Base-by-base conservation (phyloP, 2,888 invertebrate species). In the Zootermopsis nevadensis region DNA sequence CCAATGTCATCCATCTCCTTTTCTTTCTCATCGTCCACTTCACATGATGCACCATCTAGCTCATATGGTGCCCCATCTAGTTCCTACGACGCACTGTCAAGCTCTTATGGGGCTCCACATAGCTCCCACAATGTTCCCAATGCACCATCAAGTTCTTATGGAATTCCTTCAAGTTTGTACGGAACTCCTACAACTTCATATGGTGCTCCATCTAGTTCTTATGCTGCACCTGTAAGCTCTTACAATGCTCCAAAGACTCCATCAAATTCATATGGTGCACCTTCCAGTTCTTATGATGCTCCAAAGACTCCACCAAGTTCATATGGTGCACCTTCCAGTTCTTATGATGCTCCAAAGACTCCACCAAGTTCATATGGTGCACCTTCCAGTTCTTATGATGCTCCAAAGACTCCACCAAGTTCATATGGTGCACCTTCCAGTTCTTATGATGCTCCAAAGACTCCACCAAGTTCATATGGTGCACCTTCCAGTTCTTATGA, bases 321-420 rank as follows among this genome's bases (percentile, higher is more conserved):
- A 42, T 88, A 84, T 38, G 81, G 84, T 1, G 85, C 84, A 8
- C 85, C 85, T 15, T 31, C 67, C 42, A 81, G 84, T 4, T 84
- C 86, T 7, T 83, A 85, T 0, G 42, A 67, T 19, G 84, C 83
- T 0, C 84, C 83, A 31, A 85, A 84, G 4, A 83, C 82, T 12
- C 85, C 85, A n/a, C 48, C 77, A 88, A 89, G 33, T 31, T 72
- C 82, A 31, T 80, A 66, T 42, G 53, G 67, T 12, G 83, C 85
- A 53, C 85, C 86, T 15, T 84, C 86, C 24, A 81, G 83, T 12
- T 86, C 86, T 19, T 86, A 85, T 60, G 84, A 48, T 77, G 10
- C 83, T 77, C 30, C 81, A 82, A 83, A 89, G 84, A 89, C 89
- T n/a, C 89, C 90, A 84, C 88, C 89, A 7, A 89, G 89, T 60